Evolutionary conservation across 2,797 vertebrate genomes (phyloP), one percentile per base, ranked within the genome.

Genomic region (Taeniopygia guttata): DNA sequence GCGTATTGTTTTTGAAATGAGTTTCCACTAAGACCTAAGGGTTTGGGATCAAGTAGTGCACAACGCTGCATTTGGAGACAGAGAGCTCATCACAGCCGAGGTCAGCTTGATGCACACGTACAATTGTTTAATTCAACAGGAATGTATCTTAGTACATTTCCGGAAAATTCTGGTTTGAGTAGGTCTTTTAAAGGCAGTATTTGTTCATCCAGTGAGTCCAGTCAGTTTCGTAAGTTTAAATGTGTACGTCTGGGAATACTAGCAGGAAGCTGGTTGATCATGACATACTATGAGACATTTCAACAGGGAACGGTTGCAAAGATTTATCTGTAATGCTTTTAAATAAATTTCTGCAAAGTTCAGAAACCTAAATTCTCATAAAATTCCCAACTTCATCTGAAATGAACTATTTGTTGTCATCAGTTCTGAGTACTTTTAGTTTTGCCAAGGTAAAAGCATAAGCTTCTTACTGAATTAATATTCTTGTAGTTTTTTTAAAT

Each of bases 71-170:
- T 95, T 62, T 66, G 98, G 97, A 81, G 98, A 96, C 40, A 9
- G 23, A 97, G 67, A 97, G 74, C 49, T 96, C 95, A 51, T 97
- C 97, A 51, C 88, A 55, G 86, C 93, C 92, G 21, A 97, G 63
- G 49, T 97, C 95, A 55, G 96, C 49, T 90, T 73, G 82, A 95
- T 80, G 97, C 76, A 66, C 84, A 60, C n/a, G 19, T 80, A 70
- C 94, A 97, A 56, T 94, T 97, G 95, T 97, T 98, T 54, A 97
- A 87, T 96, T 97, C 94, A 91, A 97, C 75, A 16, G 97, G 96
- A 89, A 97, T 32, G 27, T 89, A 43, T 82, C 91, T 75, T 56
- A 97, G 85, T n/a, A 60, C 16, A 72, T 98, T 98, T 81, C 94
- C 70, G 36, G 97, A 97, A 95, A 97, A 92, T 43, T 95, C 89